Evolutionary conservation across 2,113 vertebrate species (phyloP).

Genomic region (Fregata magnificens): DNA sequence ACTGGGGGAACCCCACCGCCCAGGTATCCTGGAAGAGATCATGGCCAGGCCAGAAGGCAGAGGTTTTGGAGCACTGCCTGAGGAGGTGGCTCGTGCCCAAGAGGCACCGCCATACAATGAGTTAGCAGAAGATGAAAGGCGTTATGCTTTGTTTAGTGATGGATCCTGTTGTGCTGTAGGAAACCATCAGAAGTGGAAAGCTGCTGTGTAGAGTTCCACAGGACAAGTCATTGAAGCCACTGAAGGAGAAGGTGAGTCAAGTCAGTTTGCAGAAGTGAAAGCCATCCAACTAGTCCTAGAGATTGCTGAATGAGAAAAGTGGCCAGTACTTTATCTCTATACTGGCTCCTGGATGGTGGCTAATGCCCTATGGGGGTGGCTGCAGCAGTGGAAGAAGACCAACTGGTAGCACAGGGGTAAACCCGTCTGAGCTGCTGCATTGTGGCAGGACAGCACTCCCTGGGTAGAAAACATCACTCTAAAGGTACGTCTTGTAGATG

Average conservation of each 20-base stretch:
- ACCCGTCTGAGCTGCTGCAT: too few relatives aligned
- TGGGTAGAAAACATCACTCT: background rate
- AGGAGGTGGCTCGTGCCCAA: background rate
- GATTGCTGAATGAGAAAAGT: background rate
- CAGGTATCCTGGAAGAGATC: background rate
- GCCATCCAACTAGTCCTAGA: background rate
- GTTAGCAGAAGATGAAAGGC: too few relatives aligned
- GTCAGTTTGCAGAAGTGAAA: background rate
- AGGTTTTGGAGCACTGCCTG: background rate
- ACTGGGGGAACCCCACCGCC: too few relatives aligned
- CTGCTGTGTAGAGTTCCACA: background rate
- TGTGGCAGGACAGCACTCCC: background rate
- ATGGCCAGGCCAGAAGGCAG: background rate
- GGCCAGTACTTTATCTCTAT: too few relatives aligned
- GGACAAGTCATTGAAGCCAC: background rate
- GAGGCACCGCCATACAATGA: too few relatives aligned
- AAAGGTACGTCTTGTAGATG: background rate
- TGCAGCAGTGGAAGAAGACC: too few relatives aligned
- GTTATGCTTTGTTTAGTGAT: too few relatives aligned
- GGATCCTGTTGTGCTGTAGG: background rate
- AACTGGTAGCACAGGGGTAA: too few relatives aligned
- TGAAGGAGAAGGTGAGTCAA: background rate
- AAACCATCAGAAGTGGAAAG: background rate
- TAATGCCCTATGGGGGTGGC: too few relatives aligned
- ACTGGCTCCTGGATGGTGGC: too few relatives aligned